These are phyloP conservation scores for Bombus ignitus DNA, from an alignment of 1,140 invertebrate genomes.

Conservation along the genomic window DNA sequence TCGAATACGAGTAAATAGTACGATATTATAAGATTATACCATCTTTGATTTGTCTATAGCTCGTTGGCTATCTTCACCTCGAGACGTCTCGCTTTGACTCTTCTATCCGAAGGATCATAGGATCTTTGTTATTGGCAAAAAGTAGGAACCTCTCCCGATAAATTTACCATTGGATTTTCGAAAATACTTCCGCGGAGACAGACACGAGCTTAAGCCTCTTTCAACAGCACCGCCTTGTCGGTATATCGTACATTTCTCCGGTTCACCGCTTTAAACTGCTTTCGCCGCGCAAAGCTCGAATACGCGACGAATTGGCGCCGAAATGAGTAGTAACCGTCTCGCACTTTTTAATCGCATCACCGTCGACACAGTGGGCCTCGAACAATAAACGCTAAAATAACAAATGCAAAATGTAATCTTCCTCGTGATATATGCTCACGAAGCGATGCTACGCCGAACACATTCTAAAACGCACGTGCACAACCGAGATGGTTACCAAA, in stretches of 20 bases:
- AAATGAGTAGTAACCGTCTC: neutral
- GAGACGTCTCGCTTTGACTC: neutral
- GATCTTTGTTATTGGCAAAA: neutral
- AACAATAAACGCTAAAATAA: neutral
- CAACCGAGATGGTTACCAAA: neutral
- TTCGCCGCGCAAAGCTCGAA: neutral
- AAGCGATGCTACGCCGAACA: neutral
- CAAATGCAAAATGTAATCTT: neutral
- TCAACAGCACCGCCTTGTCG: neutral
- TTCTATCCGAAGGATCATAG: conserved; percentile 6
- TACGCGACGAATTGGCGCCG: neutral
- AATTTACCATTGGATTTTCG: neutral
- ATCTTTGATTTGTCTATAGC: conserved; percentile 39
- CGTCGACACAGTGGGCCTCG: neutral
- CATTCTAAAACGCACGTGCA: neutral
- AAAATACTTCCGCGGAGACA: neutral
- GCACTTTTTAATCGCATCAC: neutral
- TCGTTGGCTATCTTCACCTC: neutral
- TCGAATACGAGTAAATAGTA: conserved; percentile 25
- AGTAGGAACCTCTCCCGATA: neutral
- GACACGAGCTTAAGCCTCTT: neutral
- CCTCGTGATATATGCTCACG: too few relatives aligned
- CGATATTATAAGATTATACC: conserved; percentile 40
- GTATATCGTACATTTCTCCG: neutral
- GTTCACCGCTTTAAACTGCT: neutral